Base-by-base conservation (phyloP, 2,797 vertebrate species). In the Scomberomorus guttatus region DNA sequence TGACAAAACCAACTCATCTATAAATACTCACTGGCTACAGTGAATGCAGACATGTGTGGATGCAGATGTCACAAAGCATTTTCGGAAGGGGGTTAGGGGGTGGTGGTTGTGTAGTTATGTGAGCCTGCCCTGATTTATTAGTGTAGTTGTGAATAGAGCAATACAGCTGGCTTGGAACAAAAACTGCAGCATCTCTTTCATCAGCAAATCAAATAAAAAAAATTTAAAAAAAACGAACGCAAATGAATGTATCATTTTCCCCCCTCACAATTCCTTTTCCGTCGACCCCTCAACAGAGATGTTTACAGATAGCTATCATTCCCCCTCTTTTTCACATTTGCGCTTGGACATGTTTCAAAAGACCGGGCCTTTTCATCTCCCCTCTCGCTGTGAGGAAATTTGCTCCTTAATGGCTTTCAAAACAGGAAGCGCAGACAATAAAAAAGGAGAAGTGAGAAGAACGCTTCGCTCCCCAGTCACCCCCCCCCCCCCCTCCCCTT, bases 391-490 rank as follows among this genome's bases (percentile, higher is more conserved):
- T 93, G 94, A 95, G 95, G 95, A 96, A 96, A 94, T 94, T 93
- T 94, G 93, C 94, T 95, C 94, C 94, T 96, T 95, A 95, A 95
- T 95, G 93, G 94, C 93, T 96, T 96, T 96, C 95, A 96, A 96
- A 96, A 96, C 95, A 96, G 95, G 95, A 96, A 96, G 91, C 90
- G 13, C 83, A 87, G 89, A 94, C 93, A 95, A 95, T 94, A 90
- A 88, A 93, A 90, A 91, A 84, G 87, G 74, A 90, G 86, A 94
- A 94, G 91, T 92, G 92, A 94, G 93, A 93, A 92, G 88, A 91
- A 90, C 79, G 85, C 84, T 87, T 57, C 81, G 76, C 89, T 78
- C 83, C 84, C 78, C 73, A 42, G 62, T 61, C n/a, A n/a, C n/a
- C n/a, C n/a, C n/a, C 82, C 46, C 42, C 44, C 46, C 32, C 58